phyloP scores from a whole-genome alignment of 2,113 vertebrate species.

The Coregonus clupeaformis region DNA sequence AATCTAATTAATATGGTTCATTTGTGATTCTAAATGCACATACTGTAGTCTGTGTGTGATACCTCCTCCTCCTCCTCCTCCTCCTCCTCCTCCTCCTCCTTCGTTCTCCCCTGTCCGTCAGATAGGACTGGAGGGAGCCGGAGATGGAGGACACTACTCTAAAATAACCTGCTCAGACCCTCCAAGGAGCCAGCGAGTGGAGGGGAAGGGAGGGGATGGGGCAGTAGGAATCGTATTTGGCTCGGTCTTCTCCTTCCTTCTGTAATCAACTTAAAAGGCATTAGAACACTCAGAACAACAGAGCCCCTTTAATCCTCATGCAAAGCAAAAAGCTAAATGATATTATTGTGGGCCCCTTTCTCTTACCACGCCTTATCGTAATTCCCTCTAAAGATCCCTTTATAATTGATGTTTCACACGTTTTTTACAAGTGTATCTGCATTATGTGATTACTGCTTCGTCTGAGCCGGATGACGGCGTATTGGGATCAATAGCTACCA shows the following conservation, averaged over 20 bases:
- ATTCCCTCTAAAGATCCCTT: slow-evolving; percentile 40
- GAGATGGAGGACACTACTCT: slow-evolving; percentile 17
- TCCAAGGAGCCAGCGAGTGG: slow-evolving; percentile 5
- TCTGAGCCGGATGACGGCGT: not conserved
- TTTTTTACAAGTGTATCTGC: slow-evolving; percentile 36
- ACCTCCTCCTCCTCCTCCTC: not conserved
- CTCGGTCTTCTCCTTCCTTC: slow-evolving; percentile 14
- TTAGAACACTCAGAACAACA: slow-evolving; percentile 41
- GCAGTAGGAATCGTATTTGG: slow-evolving; percentile 10
- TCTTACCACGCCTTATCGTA: not conserved
- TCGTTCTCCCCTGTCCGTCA: slow-evolving; percentile 19
- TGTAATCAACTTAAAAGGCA: slow-evolving; percentile 43
- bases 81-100: not conserved
- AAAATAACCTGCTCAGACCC: slow-evolving; percentile 15
- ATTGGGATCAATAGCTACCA: slow-evolving; percentile 54
- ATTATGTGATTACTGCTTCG: slow-evolving; percentile 43
- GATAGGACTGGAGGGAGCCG: slow-evolving; percentile 1
- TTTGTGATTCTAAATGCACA: slow-evolving; percentile 33
- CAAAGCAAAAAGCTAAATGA: slow-evolving; percentile 12
- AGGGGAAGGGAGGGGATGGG: not conserved
- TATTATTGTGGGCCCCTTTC: not conserved
- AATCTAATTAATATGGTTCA: slow-evolving; percentile 48
- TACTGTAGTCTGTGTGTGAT: not conserved
- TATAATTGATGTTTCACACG: slow-evolving; percentile 49
- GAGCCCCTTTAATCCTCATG: slow-evolving; percentile 22